Evolutionary conservation across 2,113 vertebrate genomes (phyloP), one percentile per base, ranked within the genome.

Genomic region (Chroicocephalus ridibundus): DNA sequence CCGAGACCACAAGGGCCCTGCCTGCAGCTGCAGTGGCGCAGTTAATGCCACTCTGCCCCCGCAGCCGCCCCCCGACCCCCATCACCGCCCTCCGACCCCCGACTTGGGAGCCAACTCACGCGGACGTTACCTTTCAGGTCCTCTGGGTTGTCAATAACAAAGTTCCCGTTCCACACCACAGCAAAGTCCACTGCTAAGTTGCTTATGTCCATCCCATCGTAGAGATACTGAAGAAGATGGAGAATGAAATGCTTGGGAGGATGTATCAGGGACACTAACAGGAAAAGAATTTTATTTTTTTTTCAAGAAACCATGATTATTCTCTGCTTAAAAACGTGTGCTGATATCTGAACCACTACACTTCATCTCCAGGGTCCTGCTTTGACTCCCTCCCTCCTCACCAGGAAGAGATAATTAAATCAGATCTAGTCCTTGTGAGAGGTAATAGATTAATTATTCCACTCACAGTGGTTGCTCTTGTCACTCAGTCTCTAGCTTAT

Each of bases 151-250:
- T 99, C 99, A 20, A 99, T 99, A 85, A 99, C 99, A 64, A 99
- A 99, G 97, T 99, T 99, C 85, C 99, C 99, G 1, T 99, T 99
- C 99, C 99, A 99, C 55, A 99, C 99, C 94, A 99, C 99, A 0
- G 99, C 99, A 58, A 99, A 99, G 97, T 99, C 99, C 98, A 99
- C 99, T 0, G 99, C 98, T 92, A 99, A 96, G 97, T 99, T 99
- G 94, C 99, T 99, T 94, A 99, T 99, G 95, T 99, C 99, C 99
- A 99, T 99, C 47, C 99, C 99, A 4, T 99, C 99, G 5, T 99
- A 99, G 83, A 99, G 97, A 97, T 99, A 99, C 99, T 99, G 95
- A 13, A 17, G 49, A 70, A 96, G 64, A n/a, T 3, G 5, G 16
- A 65, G 4, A 70, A 5, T 36, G 26, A 61, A 60, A 62, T 1